Conservation (phyloP, 1,140 invertebrate species). For the Dreissena polymorpha region DNA sequence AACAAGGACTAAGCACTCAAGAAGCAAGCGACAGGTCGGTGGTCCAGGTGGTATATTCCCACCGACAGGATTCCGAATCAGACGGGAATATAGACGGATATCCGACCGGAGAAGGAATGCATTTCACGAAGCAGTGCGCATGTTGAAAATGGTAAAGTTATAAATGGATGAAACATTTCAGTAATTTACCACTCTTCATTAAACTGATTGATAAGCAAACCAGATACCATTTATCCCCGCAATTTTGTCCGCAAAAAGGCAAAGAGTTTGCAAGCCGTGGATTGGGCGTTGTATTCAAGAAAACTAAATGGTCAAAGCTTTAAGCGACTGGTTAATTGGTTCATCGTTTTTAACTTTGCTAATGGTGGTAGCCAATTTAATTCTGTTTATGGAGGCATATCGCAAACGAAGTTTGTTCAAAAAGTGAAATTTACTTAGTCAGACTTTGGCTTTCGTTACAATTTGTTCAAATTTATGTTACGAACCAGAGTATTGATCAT, state of each 20-base stretch:
- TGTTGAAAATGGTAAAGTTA: slow-evolving; percentile 30
- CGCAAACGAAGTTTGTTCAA: not conserved
- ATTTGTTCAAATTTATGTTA: no score
- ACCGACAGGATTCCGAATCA: slow-evolving; percentile 36
- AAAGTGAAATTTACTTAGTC: no score
- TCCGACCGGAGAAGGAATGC: slow-evolving; percentile 32
- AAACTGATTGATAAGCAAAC: not conserved
- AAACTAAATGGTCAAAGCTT: not conserved
- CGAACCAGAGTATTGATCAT: no score
- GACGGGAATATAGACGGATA: slow-evolving; percentile 42
- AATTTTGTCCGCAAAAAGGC: not conserved
- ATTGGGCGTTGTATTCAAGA: not conserved
- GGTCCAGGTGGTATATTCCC: slow-evolving; percentile 21
- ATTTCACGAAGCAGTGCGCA: slow-evolving; percentile 35
- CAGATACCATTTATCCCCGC: no score
- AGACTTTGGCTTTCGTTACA: no score
- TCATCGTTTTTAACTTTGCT: not conserved
- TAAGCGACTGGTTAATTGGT: not conserved
- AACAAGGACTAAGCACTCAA: no score
- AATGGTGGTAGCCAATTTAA: not conserved
- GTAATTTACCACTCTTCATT: not conserved
- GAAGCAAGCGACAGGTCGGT: no score
- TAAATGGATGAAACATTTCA: no score
- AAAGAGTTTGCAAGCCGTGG: not conserved
- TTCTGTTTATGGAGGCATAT: not conserved